Conservation (phyloP, 2,888 invertebrate species). For the Campoletis raptor region DNA sequence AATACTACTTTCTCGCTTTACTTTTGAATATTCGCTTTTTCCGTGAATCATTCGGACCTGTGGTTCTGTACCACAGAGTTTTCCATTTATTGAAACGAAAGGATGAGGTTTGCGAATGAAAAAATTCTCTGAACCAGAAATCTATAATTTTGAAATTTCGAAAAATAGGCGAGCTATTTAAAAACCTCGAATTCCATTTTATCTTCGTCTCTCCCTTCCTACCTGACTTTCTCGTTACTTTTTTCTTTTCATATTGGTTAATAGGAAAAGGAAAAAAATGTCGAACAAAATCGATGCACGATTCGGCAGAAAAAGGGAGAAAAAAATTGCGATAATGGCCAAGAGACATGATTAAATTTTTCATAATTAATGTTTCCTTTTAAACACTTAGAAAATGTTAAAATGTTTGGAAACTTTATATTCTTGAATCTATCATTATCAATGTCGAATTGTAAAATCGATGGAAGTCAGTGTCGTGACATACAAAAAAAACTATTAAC, state of each 20-base stretch:
- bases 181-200: constrained; percentile 11
- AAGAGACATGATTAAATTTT: neutral
- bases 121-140: neutral
- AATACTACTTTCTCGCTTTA: constrained; percentile 2
- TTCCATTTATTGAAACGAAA: neutral
- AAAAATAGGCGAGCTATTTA: neutral
- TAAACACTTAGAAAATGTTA: neutral
- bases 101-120: neutral
- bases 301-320: too few relatives aligned
- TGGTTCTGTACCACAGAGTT: neutral
- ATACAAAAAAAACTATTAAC: neutral
- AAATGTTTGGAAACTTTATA: neutral
- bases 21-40: neutral
- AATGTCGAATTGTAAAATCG: neutral
- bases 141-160: neutral
- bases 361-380: neutral
- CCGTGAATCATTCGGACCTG: neutral
- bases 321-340: neutral
- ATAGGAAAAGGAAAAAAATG: neutral
- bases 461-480: constrained; percentile 1
- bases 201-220: neutral
- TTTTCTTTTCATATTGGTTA: neutral
- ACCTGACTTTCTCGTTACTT: neutral
- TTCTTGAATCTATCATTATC: neutral
- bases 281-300: neutral